A percentile compares a stretch with the other conserved stretches of the same genome.
Conservation (phyloP, 2,797 vertebrate genomes). For the Telmatherina bonti region DNA sequence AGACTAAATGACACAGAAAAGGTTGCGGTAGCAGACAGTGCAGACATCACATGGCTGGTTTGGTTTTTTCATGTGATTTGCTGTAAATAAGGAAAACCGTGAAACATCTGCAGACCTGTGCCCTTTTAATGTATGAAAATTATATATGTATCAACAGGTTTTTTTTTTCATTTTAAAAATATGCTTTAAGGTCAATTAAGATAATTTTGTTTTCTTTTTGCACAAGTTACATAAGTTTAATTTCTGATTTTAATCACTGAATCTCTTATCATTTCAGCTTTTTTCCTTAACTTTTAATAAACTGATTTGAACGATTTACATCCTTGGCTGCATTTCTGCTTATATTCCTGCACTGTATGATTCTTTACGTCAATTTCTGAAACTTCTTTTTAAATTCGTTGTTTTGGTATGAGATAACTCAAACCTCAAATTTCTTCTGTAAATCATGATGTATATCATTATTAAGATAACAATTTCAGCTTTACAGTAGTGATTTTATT, state of each 20-base stretch:
- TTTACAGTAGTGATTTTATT: slow-evolving; percentile 4
- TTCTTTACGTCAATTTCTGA: not conserved
- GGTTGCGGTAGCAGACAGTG: slow-evolving; percentile 5
- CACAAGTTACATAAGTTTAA: not conserved
- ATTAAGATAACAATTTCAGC: not conserved
- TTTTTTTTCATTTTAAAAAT: not conserved
- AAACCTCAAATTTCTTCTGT: not conserved
- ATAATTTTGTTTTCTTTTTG: slow-evolving; percentile 1
- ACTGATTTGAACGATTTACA: not conserved
- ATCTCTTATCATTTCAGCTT: not conserved
- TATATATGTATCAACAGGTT: not conserved
- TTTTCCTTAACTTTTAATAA: too few relatives aligned
- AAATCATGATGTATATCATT: not conserved
- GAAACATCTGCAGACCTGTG: not conserved
- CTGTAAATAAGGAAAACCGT: not conserved
- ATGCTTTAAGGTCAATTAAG: not conserved
- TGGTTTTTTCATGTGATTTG: slow-evolving; percentile 20
- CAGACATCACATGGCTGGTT: not conserved
- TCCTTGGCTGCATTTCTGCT: not conserved
- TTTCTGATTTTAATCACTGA: not conserved
- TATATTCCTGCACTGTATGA: not conserved
- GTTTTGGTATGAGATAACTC: not conserved
- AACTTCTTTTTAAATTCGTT: not conserved
- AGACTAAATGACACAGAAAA: slow-evolving; percentile 6
- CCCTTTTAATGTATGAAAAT: not conserved